A percentile compares a stretch with the other conserved stretches of the same genome.
These are phyloP conservation scores for Fringilla coelebs DNA, from an alignment of 2,797 vertebrate genomes.

Conservation along the genomic window DNA sequence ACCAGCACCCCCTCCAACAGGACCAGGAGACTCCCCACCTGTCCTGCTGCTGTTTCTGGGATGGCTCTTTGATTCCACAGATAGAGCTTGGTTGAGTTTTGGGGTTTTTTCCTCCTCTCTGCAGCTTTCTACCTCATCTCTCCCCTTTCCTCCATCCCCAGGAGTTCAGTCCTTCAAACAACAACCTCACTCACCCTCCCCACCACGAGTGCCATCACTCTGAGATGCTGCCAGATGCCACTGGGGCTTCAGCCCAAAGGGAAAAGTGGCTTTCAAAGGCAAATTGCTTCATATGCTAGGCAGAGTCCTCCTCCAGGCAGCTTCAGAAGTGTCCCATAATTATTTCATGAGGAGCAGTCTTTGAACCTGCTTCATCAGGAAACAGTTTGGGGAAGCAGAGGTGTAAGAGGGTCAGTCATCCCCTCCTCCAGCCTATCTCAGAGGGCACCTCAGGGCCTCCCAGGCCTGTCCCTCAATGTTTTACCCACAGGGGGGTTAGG, in stretches of 20 bases:
- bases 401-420: neutral
- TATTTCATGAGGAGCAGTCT: neutral
- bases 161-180: neutral
- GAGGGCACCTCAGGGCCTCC: neutral
- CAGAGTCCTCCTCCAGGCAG: neutral
- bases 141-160: neutral
- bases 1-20: neutral
- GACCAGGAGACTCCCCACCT: neutral
- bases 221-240: neutral
- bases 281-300: neutral
- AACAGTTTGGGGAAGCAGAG: neutral
- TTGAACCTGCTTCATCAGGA: neutral
- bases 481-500: neutral
- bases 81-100: neutral
- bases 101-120: accelerated
- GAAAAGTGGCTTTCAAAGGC: neutral
- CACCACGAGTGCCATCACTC: neutral
- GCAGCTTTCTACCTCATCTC: neutral
- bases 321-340: neutral
- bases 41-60: neutral
- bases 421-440: neutral
- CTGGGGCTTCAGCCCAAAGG: neutral
- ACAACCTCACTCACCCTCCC: neutral
- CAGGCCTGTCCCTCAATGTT: neutral
- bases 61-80: neutral